phyloP scores from a whole-genome alignment of 2,113 vertebrate species.

The Cavia aperea region DNA sequence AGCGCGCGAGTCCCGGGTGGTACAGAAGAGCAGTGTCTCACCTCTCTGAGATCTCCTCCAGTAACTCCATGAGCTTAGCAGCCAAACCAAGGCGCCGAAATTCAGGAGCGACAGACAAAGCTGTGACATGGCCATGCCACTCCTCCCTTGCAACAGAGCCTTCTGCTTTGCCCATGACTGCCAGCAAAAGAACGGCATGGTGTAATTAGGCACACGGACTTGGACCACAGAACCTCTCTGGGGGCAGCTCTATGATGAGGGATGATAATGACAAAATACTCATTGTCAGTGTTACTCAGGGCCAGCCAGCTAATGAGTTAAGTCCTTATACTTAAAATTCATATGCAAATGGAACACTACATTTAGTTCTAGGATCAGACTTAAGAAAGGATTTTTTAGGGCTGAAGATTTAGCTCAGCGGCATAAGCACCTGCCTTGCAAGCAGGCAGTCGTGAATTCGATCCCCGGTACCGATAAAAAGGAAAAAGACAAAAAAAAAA shows the following conservation, averaged over 20 bases:
- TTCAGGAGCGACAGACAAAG: constrained; percentile 93
- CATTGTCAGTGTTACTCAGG: background rate
- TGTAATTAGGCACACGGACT: background rate
- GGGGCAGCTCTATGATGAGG: background rate
- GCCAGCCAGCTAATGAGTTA: background rate
- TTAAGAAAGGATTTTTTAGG: background rate
- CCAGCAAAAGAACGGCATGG: constrained; percentile 15
- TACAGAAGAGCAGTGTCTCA: constrained; percentile 62
- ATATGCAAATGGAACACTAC: background rate
- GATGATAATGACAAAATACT: background rate
- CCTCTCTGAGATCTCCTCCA: constrained; percentile 98
- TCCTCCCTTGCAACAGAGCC: constrained; percentile 94
- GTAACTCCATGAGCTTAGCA: constrained; percentile 94
- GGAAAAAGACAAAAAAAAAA: too few species aligned
- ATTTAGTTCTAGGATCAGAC: background rate
- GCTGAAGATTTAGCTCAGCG: too few species aligned
- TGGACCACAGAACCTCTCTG: background rate
- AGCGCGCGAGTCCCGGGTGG: background rate
- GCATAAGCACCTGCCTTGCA: too few species aligned
- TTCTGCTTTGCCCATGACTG: constrained; percentile 98
- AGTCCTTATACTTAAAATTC: constrained; percentile 23
- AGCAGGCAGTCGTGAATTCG: too few species aligned
- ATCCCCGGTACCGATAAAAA: too few species aligned
- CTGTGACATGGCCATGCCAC: constrained; percentile 96
- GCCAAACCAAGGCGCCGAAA: constrained; percentile 93